Conservation (phyloP, 2,113 vertebrate species). For the Myrmecophaga tridactyla region DNA sequence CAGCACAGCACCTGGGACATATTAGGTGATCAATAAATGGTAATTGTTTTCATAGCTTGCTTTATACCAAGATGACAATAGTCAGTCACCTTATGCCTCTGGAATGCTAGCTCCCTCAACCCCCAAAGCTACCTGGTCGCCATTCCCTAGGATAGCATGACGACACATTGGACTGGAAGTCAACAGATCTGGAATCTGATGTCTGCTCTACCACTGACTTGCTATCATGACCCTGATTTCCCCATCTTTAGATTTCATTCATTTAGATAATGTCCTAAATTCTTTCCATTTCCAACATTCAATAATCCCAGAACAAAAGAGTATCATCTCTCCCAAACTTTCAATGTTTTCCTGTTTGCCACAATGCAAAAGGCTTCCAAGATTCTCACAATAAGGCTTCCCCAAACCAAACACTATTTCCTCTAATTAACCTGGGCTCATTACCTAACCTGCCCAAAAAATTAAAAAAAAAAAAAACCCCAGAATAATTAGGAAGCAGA, state of each 20-base stretch:
- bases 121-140: too few species aligned
- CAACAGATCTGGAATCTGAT: too few species aligned
- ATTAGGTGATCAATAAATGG: neutral
- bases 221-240: neutral
- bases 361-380: neutral
- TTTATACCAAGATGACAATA: neutral
- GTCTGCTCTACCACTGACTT: neutral
- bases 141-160: neutral
- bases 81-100: neutral
- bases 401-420: neutral
- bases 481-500: neutral
- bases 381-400: neutral
- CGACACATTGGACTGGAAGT: rapidly evolving
- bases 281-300: neutral
- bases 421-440: neutral
- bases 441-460: neutral
- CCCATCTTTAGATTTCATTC: neutral
- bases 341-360: neutral
- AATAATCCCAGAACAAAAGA: neutral
- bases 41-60: neutral
- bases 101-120: neutral
- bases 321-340: neutral
- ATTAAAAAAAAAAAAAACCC: neutral
- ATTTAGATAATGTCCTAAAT: neutral
- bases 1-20: neutral